Conservation (phyloP, 1,140 invertebrate species). For the Proales similis region DNA sequence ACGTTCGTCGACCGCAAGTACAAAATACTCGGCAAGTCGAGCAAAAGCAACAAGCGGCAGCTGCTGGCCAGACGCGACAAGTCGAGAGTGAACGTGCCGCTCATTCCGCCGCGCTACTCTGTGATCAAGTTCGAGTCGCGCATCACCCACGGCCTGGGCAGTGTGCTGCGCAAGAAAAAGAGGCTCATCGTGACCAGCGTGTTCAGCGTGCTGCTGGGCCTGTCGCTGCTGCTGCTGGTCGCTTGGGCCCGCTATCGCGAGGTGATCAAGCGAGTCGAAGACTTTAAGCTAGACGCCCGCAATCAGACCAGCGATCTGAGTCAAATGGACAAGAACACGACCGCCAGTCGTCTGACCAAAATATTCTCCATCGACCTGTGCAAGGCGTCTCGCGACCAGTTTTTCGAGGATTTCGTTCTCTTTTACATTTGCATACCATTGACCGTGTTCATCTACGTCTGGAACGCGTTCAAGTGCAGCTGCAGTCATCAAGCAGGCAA, state of each 20-base stretch:
- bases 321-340: constrained; percentile 6
- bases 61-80: too few relatives aligned
- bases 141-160: too few relatives aligned
- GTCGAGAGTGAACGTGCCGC: too few relatives aligned
- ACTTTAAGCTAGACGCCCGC: not conserved
- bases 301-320: not conserved
- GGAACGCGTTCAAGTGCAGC: constrained; percentile 34
- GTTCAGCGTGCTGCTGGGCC: not conserved
- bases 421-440: constrained; percentile 1
- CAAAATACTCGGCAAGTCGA: too few relatives aligned
- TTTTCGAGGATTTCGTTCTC: constrained; percentile 19
- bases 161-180: too few relatives aligned
- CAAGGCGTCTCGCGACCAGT: constrained; percentile 14
- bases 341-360: not conserved
- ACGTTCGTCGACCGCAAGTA: too few relatives aligned
- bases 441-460: constrained; percentile 23
- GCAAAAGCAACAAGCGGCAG: too few relatives aligned
- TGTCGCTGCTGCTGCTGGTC: not conserved
- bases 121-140: too few relatives aligned
- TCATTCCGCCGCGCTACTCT: too few relatives aligned
- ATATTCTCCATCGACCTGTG: constrained; percentile 30
- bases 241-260: not conserved
- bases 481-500: not conserved
- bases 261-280: constrained; percentile 1
- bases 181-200: too few relatives aligned